Conservation (phyloP, 1,140 invertebrate species). For the Drosophila santomea region DNA sequence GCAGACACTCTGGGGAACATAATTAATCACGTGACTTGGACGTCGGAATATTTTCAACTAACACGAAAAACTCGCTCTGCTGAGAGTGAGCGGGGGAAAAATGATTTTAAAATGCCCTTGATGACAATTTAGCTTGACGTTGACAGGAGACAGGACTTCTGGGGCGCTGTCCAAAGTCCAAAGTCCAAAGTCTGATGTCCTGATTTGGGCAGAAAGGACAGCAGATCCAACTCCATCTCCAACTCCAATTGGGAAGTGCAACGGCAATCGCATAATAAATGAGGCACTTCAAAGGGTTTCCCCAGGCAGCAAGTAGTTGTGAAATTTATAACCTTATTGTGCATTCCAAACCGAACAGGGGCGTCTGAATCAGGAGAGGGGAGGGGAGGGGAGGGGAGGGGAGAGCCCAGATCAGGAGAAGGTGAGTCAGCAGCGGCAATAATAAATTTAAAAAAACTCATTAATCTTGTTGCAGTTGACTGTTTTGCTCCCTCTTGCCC, state of each 20-base stretch:
- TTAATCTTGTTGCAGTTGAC: slow-evolving; percentile 73
- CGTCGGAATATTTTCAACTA: slow-evolving; percentile 57
- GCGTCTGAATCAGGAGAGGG: too few species aligned
- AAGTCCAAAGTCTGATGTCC: slow-evolving; percentile 1
- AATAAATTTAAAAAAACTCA: slow-evolving; percentile 83
- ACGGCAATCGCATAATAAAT: slow-evolving; percentile 78
- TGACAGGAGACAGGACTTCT: slow-evolving; percentile 24
- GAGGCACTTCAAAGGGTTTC: slow-evolving; percentile 53
- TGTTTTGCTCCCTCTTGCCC: slow-evolving; percentile 32
- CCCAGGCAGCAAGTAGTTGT: slow-evolving; percentile 35
- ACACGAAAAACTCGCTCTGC: slow-evolving; percentile 27
- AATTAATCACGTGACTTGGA: slow-evolving; percentile 59
- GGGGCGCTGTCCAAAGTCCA: slow-evolving; percentile 10
- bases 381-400: too few species aligned
- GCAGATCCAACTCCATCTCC: too few species aligned
- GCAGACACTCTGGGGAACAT: slow-evolving; percentile 26
- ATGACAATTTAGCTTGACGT: slow-evolving; percentile 69
- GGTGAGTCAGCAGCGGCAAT: slow-evolving; percentile 69
- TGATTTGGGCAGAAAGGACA: slow-evolving; percentile 7
- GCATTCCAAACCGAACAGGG: slow-evolving; percentile 48
- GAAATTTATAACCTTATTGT: slow-evolving; percentile 77
- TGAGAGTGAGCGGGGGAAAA: slow-evolving; percentile 23
- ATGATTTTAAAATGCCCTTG: slow-evolving; percentile 70
- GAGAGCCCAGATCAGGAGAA: slow-evolving; percentile 19
- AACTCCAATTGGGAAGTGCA: slow-evolving; percentile 17